Percentiles rank a stretch among this genome's conserved stretches.
These are phyloP conservation scores for Hoplodrina ambigua DNA, from an alignment of 2,888 invertebrate genomes.

Conservation along the genomic window DNA sequence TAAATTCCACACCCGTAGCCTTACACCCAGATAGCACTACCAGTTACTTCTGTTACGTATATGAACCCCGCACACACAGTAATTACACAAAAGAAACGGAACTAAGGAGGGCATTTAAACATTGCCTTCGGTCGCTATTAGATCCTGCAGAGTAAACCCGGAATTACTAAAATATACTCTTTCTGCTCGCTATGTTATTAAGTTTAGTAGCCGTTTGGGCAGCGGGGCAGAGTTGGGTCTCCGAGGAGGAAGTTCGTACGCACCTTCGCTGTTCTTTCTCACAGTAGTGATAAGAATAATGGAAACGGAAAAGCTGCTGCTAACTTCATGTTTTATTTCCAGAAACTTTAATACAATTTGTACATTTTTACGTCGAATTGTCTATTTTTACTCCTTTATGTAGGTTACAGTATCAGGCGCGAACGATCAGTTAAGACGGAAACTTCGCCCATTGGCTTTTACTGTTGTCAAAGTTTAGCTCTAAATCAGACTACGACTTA, in stretches of 20 bases:
- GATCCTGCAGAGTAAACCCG: slow-evolving; percentile 70
- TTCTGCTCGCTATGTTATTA: slow-evolving; percentile 70
- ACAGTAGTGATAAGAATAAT: slow-evolving; percentile 47
- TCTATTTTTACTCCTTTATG: slow-evolving; percentile 65
- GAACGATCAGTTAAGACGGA: slow-evolving; percentile 76
- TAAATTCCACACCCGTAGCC: slow-evolving; percentile 86
- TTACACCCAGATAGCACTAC: slow-evolving; percentile 82
- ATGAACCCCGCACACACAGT: slow-evolving; percentile 80
- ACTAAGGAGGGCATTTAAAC: slow-evolving; percentile 79
- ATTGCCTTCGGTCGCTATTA: slow-evolving; percentile 75
- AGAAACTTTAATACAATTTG: slow-evolving; percentile 48
- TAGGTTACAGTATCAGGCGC: slow-evolving; percentile 72
- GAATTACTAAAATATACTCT: slow-evolving; percentile 74
- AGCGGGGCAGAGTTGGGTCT: slow-evolving; percentile 61
- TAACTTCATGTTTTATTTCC: slow-evolving; percentile 55
- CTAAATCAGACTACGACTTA: slow-evolving; percentile 76
- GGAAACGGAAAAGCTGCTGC: slow-evolving; percentile 41
- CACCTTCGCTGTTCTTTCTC: slow-evolving; percentile 50
- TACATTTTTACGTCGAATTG: slow-evolving; percentile 33
- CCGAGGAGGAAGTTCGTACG: slow-evolving; percentile 51
- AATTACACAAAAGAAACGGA: slow-evolving; percentile 87
- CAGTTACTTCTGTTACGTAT: slow-evolving; percentile 83
- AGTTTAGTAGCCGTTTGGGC: slow-evolving; percentile 68
- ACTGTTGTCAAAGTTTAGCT: slow-evolving; percentile 77
- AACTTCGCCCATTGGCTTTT: slow-evolving; percentile 81